Percentiles rank a stretch among this genome's conserved stretches.
phyloP scores from a whole-genome alignment of 2,113 vertebrate genomes.

The Nothobranchius kuhntae region DNA sequence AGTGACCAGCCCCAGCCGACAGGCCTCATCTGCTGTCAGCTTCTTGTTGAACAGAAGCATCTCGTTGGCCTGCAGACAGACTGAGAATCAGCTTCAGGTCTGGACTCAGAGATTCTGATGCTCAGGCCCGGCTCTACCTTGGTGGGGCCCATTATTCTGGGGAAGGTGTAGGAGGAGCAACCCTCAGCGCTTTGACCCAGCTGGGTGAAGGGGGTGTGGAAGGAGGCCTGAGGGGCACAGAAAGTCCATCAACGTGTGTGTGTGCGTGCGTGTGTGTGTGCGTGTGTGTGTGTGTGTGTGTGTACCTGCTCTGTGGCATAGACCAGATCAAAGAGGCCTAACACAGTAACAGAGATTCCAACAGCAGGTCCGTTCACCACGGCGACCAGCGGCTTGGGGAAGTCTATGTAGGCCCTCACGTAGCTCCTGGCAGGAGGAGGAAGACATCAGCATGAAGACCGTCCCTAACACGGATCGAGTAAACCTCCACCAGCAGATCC shows the following conservation, averaged over 20 bases:
- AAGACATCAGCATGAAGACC: not conserved
- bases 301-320: slow-evolving; percentile 63
- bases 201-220: slow-evolving; percentile 69
- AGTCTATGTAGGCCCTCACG: slow-evolving; percentile 68
- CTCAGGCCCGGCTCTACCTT: slow-evolving; percentile 40
- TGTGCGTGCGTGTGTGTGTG: not conserved
- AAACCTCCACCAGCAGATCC: too few species aligned
- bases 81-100: not conserved
- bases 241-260: not conserved
- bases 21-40: slow-evolving; percentile 88
- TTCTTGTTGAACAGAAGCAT: slow-evolving; percentile 92
- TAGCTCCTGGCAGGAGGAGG: slow-evolving; percentile 43
- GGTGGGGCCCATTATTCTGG: slow-evolving; percentile 59
- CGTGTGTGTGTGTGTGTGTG: not conserved
- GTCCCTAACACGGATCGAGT: too few species aligned
- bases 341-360: slow-evolving; percentile 49
- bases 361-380: slow-evolving; percentile 71
- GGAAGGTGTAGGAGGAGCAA: slow-evolving; percentile 72
- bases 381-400: slow-evolving; percentile 65
- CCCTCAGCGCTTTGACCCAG: slow-evolving; percentile 72
- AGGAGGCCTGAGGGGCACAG: slow-evolving; percentile 55
- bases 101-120: not conserved
- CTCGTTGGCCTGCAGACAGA: slow-evolving; percentile 83
- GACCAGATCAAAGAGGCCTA: slow-evolving; percentile 69
- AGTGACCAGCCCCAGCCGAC: slow-evolving; percentile 83